Conservation (phyloP, 2,797 vertebrate species). For the Premnoplex brunnescens region DNA sequence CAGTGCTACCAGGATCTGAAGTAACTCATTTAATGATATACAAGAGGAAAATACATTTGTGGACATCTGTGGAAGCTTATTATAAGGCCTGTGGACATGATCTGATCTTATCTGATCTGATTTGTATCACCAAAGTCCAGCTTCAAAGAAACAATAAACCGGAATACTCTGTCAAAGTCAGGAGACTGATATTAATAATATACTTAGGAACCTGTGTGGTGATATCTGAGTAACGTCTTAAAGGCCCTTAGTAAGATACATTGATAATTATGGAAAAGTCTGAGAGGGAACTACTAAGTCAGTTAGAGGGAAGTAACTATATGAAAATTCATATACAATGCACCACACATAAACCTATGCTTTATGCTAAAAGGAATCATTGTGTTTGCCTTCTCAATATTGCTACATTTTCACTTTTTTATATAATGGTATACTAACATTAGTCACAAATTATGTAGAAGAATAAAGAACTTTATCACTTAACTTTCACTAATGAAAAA, state of each 20-base stretch:
- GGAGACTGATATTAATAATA: neutral
- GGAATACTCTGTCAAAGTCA: neutral
- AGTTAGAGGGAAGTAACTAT: neutral
- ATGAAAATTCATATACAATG: neutral
- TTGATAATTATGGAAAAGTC: neutral
- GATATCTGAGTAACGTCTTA: neutral
- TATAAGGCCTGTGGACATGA: neutral
- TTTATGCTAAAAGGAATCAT: neutral
- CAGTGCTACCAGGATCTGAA: neutral
- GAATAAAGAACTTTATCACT: neutral
- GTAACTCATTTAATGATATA: neutral
- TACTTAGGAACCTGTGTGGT: neutral
- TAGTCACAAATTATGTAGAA: neutral
- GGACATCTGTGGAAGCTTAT: neutral
- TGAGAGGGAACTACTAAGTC: neutral
- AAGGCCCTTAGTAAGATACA: neutral
- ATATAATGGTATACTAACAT: neutral
- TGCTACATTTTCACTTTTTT: neutral
- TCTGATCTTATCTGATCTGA: neutral
- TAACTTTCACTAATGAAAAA: neutral
- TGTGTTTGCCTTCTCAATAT: neutral
- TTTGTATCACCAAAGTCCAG: neutral
- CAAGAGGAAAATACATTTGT: neutral
- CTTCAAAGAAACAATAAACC: neutral
- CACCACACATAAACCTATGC: neutral